Evolutionary conservation across 1,140 invertebrate genomes (phyloP), one percentile per base, ranked within the genome.

Genomic region (Lucilia cuprina): DNA sequence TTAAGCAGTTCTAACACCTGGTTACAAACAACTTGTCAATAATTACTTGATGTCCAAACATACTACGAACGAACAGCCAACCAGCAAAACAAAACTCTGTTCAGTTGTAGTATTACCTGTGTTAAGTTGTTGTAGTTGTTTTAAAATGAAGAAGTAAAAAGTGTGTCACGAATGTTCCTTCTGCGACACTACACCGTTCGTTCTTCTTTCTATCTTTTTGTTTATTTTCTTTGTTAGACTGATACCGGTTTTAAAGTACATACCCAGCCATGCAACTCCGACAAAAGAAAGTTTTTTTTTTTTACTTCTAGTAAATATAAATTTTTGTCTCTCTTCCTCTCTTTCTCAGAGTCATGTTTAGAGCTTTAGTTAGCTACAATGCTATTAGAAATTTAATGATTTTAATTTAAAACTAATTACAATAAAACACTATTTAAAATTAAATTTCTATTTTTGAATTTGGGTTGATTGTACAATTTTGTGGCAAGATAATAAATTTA

Each of bases 81-180:
- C 41, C 41, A 41, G 10, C 5, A 41, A 41, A 41, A 41, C 41
- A 41, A 41, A 41, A 3, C 35, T 41, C n/a, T n/a, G n/a, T n/a
- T n/a, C n/a, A n/a, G n/a, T n/a, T n/a, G n/a, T n/a, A n/a, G 35
- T 41, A 41, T 41, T 41, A 41, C 8, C 3, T 41, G 8, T 41
- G 35, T 60, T 60, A n/a, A n/a, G 55, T 60, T 60, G 55, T 60
- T 14, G 55, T 14, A 14, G 55, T 60, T 17, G n/a, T 13, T 60
- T 60, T 60, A 60, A 5, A 5, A 41, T 41, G 3, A 41, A n/a
- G 41, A 60, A n/a, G 14, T 60, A 78, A 78, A 78, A 78, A 78
- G 34, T 78, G 35, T 17, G 75, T 78, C 75, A 78, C 41, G 75
- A 47, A 78, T 19, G 55, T 60, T 60, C 55, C 55, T 60, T 60